These are phyloP conservation scores for Plumapathes pennacea DNA, from an alignment of 92 coral and sea anemone species.

Conservation along the genomic window DNA sequence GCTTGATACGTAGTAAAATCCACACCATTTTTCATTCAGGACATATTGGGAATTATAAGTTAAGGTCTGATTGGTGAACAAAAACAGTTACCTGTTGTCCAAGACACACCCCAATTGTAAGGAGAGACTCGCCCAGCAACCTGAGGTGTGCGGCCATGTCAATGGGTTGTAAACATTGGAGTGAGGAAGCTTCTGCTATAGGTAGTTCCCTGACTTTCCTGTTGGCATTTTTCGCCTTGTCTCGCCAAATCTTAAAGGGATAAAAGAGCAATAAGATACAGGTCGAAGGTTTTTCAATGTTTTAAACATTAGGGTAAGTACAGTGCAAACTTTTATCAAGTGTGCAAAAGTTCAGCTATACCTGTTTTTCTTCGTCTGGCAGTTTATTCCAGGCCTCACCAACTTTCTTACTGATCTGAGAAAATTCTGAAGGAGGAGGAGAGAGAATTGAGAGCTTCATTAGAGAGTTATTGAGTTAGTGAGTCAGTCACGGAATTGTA, in stretches of 20 bases:
- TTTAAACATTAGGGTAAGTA: background rate
- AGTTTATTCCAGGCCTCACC: slow-evolving; percentile 93
- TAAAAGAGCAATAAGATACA: background rate
- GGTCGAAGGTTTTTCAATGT: background rate
- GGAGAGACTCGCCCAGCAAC: slow-evolving; percentile 90
- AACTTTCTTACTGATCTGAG: slow-evolving; percentile 81
- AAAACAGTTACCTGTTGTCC: slow-evolving; percentile 69
- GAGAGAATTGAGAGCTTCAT: too few relatives aligned
- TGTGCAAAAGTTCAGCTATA: slow-evolving; percentile 6
- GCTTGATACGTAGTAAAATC: background rate
- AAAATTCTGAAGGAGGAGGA: slow-evolving; percentile 54
- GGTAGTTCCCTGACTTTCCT: slow-evolving; percentile 31
- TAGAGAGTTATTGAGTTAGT: too few relatives aligned
- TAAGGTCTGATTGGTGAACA: background rate
- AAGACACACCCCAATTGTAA: slow-evolving; percentile 77
- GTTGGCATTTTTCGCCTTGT: slow-evolving; percentile 69
- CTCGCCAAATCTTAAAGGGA: slow-evolving; percentile 62
- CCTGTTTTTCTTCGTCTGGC: slow-evolving; percentile 71
- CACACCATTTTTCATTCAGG: background rate
- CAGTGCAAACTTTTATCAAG: background rate
- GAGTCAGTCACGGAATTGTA: too few relatives aligned
- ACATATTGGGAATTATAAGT: background rate
- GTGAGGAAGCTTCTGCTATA: slow-evolving; percentile 18
- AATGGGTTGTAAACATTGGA: slow-evolving; percentile 62
- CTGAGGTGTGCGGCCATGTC: slow-evolving; percentile 96